A percentile compares a stretch with the other conserved stretches of the same genome.
Evolutionary conservation across 2,797 vertebrate genomes (phyloP).

Genomic region (Danio tinwini): DNA sequence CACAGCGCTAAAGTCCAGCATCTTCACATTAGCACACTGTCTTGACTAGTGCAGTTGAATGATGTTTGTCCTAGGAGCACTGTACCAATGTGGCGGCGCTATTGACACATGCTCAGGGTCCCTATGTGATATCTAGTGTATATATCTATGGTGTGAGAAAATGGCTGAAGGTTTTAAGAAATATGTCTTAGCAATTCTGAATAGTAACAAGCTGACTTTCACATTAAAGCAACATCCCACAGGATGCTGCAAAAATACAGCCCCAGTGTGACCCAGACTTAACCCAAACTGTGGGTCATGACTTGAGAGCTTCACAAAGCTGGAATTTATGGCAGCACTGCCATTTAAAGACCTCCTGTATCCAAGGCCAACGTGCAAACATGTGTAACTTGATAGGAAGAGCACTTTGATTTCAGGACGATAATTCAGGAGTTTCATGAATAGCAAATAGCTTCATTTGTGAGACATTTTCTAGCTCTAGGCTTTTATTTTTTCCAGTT

Average conservation of each 20-base stretch:
- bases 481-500: too few species aligned
- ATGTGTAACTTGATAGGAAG: not conserved
- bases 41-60: too few species aligned
- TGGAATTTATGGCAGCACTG: slow-evolving; percentile 30
- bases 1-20: too few species aligned
- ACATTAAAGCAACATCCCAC: not conserved
- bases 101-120: too few species aligned
- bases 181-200: too few species aligned
- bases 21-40: too few species aligned
- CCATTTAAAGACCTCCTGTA: slow-evolving; percentile 44
- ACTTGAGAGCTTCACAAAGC: slow-evolving; percentile 1
- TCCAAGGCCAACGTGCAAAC: slow-evolving; percentile 31
- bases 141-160: too few species aligned
- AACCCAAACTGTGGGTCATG: not conserved
- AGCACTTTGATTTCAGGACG: slow-evolving; percentile 16
- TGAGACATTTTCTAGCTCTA: not conserved
- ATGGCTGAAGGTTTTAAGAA: too few species aligned
- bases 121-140: too few species aligned
- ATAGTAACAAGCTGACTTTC: not conserved
- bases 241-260: not conserved
- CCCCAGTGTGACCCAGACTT: slow-evolving; percentile 12
- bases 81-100: too few species aligned
- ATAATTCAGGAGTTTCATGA: slow-evolving; percentile 29
- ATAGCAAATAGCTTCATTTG: slow-evolving; percentile 1
- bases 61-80: too few species aligned